phyloP scores from a whole-genome alignment of 2,113 vertebrate species.

The Acrocephalus arundinaceus region DNA sequence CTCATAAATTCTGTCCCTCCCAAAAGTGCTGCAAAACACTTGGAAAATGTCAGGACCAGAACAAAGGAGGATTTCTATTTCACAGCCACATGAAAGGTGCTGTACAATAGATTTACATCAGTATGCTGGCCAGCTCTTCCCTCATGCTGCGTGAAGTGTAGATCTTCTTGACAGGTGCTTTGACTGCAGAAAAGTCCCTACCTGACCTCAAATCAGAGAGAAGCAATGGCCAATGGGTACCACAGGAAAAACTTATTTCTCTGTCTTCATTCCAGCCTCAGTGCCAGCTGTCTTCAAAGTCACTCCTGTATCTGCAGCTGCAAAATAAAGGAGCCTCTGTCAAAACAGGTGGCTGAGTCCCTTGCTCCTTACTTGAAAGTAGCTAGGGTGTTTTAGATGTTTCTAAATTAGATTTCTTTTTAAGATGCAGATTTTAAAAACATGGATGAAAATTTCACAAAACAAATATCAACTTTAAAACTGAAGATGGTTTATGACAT shows the following conservation, averaged over 20 bases:
- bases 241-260: background rate
- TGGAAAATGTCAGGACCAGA: background rate
- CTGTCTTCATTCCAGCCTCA: background rate
- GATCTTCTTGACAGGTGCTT: conserved; percentile 5
- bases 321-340: background rate
- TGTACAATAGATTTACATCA: background rate
- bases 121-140: background rate
- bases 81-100: background rate
- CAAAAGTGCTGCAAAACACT: background rate
- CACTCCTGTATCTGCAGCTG: background rate
- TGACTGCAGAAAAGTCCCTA: background rate
- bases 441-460: background rate
- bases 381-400: background rate
- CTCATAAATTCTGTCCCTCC: background rate
- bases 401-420: background rate
- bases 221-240: background rate
- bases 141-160: background rate
- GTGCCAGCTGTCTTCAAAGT: background rate
- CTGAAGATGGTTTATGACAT: background rate
- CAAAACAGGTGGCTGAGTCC: background rate
- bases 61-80: background rate
- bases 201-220: conserved; percentile 17
- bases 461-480: background rate
- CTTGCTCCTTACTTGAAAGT: background rate
- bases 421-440: background rate